Conservation (phyloP, 2,888 invertebrate species). For the Dolomedes plantarius region DNA sequence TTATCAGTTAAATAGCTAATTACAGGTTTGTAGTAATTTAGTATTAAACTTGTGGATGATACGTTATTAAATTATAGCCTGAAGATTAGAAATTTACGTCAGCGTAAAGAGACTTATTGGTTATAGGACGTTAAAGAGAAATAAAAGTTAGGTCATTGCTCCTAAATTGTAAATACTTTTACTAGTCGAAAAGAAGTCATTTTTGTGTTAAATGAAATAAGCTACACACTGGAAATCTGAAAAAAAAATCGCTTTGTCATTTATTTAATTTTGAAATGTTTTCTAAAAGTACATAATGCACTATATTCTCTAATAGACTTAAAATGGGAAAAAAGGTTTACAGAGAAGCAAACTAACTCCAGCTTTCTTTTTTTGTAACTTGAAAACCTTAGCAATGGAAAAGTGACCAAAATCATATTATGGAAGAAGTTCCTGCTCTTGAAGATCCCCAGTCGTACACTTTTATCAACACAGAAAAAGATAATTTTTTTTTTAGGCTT, state of each 20-base stretch:
- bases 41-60: too few species aligned
- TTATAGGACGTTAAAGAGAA: too few species aligned
- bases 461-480: slow-evolving; percentile 40
- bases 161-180: too few species aligned
- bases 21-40: too few species aligned
- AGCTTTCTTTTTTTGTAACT: slow-evolving; percentile 40
- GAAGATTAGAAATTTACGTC: too few species aligned
- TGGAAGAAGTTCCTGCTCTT: slow-evolving; percentile 21
- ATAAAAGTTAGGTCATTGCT: too few species aligned
- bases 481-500: slow-evolving; percentile 22
- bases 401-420: slow-evolving; percentile 67
- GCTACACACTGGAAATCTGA: slow-evolving; percentile 19
- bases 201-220: background rate
- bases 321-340: slow-evolving; percentile 47
- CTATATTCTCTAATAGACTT: slow-evolving; percentile 61
- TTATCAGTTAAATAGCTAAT: too few species aligned
- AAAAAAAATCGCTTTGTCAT: slow-evolving; percentile 39
- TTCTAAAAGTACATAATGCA: slow-evolving; percentile 40
- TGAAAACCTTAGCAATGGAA: slow-evolving; percentile 36
- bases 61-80: too few species aligned
- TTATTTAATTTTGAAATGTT: slow-evolving; percentile 59
- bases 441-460: slow-evolving; percentile 39
- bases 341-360: slow-evolving; percentile 48
- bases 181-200: too few species aligned
- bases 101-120: too few species aligned